Percentiles rank a stretch among this genome's conserved stretches.
Evolutionary conservation across 1,140 invertebrate species (phyloP).

Genomic region (Lysiphlebus fabarum): DNA sequence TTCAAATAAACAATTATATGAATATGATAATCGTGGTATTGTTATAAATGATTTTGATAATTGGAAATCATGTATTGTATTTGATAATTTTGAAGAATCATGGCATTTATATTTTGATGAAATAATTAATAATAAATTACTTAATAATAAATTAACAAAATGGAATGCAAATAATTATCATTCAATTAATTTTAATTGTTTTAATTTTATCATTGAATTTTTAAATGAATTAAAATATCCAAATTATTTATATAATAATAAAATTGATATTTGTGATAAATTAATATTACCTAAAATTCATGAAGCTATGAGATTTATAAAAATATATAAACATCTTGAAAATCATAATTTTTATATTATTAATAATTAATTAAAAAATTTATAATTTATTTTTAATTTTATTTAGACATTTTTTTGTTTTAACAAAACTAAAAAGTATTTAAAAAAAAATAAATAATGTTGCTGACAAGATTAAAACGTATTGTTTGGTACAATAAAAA

Average conservation of each 20-base stretch:
- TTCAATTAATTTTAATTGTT: slow-evolving; percentile 41
- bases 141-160: slow-evolving; percentile 22
- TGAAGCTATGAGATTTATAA: slow-evolving; percentile 42
- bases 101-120: slow-evolving; percentile 47
- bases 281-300: slow-evolving; percentile 48
- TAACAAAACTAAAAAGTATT: slow-evolving; percentile 1
- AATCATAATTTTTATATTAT: slow-evolving; percentile 30
- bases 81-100: slow-evolving; percentile 39
- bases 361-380: slow-evolving; percentile 25
- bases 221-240: slow-evolving; percentile 40
- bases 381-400: background rate
- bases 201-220: slow-evolving; percentile 47
- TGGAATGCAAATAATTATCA: slow-evolving; percentile 45
- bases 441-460: too few relatives aligned
- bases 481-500: too few relatives aligned
- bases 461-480: too few relatives aligned
- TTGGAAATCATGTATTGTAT: slow-evolving; percentile 43
- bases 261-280: slow-evolving; percentile 42
- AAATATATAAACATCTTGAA: slow-evolving; percentile 38
- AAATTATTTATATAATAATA: slow-evolving; percentile 37
- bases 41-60: slow-evolving; percentile 35
- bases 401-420: too few relatives aligned
- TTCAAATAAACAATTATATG: slow-evolving; percentile 38
- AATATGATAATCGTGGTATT: slow-evolving; percentile 46
- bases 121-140: slow-evolving; percentile 30